Evolutionary conservation across 37 sponge, comb jelly and placozoan genomes (phyloP).

Genomic region (Ephydatia muelleri): DNA sequence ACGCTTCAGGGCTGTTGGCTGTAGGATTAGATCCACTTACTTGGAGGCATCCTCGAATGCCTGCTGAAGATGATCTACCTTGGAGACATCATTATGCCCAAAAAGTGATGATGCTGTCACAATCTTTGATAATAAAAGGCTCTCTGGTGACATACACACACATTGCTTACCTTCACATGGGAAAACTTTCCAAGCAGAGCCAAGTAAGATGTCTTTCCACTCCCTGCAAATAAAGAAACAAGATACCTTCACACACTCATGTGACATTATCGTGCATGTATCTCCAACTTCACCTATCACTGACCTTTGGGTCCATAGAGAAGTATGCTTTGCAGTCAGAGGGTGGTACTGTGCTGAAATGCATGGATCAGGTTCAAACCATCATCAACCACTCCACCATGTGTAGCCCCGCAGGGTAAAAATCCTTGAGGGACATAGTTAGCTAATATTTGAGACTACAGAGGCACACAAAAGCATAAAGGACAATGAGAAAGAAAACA

Average conservation of each 20-base stretch:
- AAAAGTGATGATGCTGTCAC: conserved; percentile 50
- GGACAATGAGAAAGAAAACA: neutral
- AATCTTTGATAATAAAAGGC: conserved; percentile 15
- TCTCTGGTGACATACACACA: too few relatives aligned
- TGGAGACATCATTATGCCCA: conserved; percentile 27
- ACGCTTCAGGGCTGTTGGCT: neutral
- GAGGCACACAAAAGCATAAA: neutral
- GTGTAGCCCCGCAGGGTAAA: conserved; percentile 46
- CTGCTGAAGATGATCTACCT: conserved; percentile 49
- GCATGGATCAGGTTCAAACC: conserved; percentile 42
- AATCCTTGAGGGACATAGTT: conserved; percentile 50
- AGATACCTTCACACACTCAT: neutral
- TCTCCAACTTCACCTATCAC: neutral
- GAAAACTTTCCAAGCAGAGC: conserved; percentile 61
- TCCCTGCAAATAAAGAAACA: conserved; percentile 19
- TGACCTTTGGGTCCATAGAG: conserved; percentile 60
- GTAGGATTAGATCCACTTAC: conserved; percentile 22
- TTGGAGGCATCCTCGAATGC: conserved; percentile 53
- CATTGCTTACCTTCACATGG: conserved; percentile 30
- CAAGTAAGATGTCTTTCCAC: conserved; percentile 66
- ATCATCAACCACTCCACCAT: conserved; percentile 23
- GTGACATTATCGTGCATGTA: neutral
- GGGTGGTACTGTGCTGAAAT: conserved; percentile 23
- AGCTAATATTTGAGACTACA: conserved; percentile 29
- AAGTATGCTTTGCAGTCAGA: conserved; percentile 36